Base-by-base conservation (phyloP, 2,888 invertebrate genomes). In the Cristatella mucedo region DNA sequence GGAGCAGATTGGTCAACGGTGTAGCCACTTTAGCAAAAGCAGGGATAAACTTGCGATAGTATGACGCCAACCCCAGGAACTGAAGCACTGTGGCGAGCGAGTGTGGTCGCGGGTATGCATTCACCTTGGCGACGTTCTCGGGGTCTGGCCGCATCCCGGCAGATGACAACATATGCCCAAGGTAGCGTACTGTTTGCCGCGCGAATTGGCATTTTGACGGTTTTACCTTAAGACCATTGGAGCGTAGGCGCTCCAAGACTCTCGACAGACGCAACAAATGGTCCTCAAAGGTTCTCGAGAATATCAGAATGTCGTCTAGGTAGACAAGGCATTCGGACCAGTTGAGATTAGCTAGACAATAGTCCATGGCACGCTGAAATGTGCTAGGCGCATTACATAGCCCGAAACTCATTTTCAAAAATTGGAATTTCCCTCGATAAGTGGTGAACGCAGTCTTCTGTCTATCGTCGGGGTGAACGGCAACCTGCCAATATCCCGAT, bases 401-500 rank as follows among this genome's bases (percentile, higher is more conserved):
- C 3, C 48, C 50, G 32, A 49, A 47, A 2, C 46, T 44, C 45
- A 50, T 41, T 2, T 33, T 41, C n/a, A 47, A 15, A n/a, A n/a
- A n/a, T n/a, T 49, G 44, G 36, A 33, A 49, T 2, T 48, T 26
- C 4, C 48, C 46, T 21, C 32, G 6, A n/a, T 40, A 38, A 11
- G 46, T 44, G 4, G 9, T 32, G 41, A 51, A 50, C n/a, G 49
- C 51, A 7, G 51, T 46, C 43, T 51, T 52, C 4, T 26, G 16
- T 29, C 34, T 40, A 33, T 47, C 49, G 6, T 41, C 34, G 15
- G 33, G 38, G 5, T 40, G 39, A 19, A 49, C 32, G 9, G 41
- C 46, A 2, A 53, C 44, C 31, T 53, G 53, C 49, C 47, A 51
- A 37, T 52, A 52, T 6, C 49, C 49, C 11, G 34, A 31, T 6